Conservation (phyloP, 2,888 invertebrate genomes). For the Laothoe populi region DNA sequence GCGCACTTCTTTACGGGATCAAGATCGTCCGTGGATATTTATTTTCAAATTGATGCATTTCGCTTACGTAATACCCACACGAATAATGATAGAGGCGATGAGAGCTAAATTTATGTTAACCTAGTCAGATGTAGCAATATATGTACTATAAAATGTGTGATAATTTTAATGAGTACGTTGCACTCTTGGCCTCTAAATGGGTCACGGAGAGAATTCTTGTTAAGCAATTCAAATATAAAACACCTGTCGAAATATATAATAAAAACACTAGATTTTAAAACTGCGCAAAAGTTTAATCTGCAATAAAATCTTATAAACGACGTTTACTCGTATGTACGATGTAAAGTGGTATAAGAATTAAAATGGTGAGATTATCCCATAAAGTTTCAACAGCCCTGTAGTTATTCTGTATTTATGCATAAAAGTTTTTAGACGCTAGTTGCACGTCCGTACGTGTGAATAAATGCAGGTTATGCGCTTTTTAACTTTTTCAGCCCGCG, state of each 20-base stretch:
- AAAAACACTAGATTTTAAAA: neutral
- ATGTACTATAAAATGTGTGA: neutral
- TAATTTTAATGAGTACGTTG: conserved; percentile 9
- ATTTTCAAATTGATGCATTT: neutral
- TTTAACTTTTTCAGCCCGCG: conserved; percentile 25
- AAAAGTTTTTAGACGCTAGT: conserved; percentile 20
- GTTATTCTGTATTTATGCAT: conserved; percentile 15
- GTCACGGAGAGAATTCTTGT: conserved; percentile 10
- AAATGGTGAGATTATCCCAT: conserved; percentile 15
- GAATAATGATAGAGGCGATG: neutral
- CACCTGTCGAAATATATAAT: conserved; percentile 16
- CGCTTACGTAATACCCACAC: neutral
- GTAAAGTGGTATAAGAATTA: conserved; percentile 16
- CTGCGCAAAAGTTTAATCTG: conserved; percentile 7
- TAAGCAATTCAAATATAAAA: conserved; percentile 10
- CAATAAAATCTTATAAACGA: conserved; percentile 18
- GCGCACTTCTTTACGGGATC: neutral
- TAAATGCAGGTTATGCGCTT: conserved; percentile 25
- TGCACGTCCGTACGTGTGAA: conserved; percentile 16
- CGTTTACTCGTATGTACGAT: conserved; percentile 1
- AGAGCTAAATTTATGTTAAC: neutral
- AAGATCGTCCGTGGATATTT: neutral
- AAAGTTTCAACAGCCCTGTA: conserved; percentile 8
- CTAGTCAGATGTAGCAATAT: conserved; percentile 2
- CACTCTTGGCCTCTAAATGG: conserved; percentile 29